Evolutionary conservation across 2,113 vertebrate species (phyloP).

Genomic region (Cynoglossus semilaevis): DNA sequence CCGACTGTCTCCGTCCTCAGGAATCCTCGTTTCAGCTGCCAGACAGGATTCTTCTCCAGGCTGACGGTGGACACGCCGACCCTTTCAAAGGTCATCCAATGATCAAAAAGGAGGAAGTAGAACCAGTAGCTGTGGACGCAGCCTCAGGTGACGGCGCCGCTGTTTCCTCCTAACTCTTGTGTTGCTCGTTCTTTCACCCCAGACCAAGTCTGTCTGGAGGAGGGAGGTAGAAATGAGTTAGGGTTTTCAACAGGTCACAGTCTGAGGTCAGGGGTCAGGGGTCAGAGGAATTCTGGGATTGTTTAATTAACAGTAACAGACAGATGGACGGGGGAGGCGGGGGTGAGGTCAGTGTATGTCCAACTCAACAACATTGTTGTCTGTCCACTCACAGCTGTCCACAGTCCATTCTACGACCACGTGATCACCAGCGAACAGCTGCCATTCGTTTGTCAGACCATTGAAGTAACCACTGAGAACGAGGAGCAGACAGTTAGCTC

Average conservation of each 20-base stretch:
- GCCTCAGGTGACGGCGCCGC: conserved; percentile 53
- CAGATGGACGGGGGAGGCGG: no score
- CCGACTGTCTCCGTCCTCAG: conserved; percentile 11
- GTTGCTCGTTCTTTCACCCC: background rate
- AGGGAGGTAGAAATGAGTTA: no score
- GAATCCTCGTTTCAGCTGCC: conserved; percentile 16
- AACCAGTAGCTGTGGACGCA: conserved; percentile 74
- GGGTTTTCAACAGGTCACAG: no score
- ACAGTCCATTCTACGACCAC: conserved; percentile 76
- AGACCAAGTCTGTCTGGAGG: background rate
- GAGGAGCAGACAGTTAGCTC: conserved; percentile 91
- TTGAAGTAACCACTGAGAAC: conserved; percentile 95
- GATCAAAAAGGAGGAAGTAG: conserved; percentile 48
- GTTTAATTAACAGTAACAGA: no score
- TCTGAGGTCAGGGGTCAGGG: no score
- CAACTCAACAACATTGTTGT: no score
- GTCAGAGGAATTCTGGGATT: no score
- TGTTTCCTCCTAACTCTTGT: background rate
- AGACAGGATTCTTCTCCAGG: conserved; percentile 5
- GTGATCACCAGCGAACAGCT: conserved; percentile 90
- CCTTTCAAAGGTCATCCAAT: conserved; percentile 28
- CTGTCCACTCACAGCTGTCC: conserved; percentile 16
- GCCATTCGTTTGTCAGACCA: conserved; percentile 94
- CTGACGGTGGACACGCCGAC: conserved; percentile 6
- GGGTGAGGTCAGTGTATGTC: background rate